Evolutionary conservation across 2,113 vertebrate species (phyloP), one percentile per base, ranked within the genome.

Genomic region (Tupaia tana): DNA sequence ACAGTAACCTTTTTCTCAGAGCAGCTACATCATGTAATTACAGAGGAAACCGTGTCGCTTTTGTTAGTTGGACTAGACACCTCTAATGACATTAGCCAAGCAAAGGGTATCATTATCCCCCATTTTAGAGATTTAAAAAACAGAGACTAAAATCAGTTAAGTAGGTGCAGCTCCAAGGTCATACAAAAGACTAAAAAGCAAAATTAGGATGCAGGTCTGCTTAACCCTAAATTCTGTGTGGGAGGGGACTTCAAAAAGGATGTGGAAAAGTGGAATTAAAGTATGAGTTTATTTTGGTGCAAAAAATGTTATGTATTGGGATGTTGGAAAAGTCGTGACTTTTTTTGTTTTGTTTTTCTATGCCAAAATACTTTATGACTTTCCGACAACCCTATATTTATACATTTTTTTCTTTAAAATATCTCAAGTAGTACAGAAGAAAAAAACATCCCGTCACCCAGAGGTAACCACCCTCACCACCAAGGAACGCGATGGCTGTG

Each of bases 11-110:
- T 97, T 97, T 95, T 59, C 86, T 84, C 79, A 69, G 85, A 86
- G 91, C 89, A 95, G 71, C 91, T 83, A 89, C 89, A 96, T 95
- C 95, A 34, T 97, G 91, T 97, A 97, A 97, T 97, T 97, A 97
- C 91, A 69, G 93, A 96, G 94, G 96, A 97, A 93, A 80, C 3
- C 0, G 59, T 86, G 58, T 64, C 93, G 93, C 95, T 91, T 95
- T 77, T 95, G 93, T 92, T 95, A 92, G 94, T 96, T 80, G 88
- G 89, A 91, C 97, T 91, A 97, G 95, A 97, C 93, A 96, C 91
- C 83, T 94, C 86, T 97, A 93, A 97, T 69, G 94, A 94, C 94
- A 91, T 91, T 94, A 96, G 66, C 95, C 93, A 87, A 73, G 89
- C 86, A 89, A 93, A 95, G 82, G 92, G 79, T 97, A 77, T 95